These are phyloP conservation scores for Myiagra hebetior DNA, from an alignment of 2,113 vertebrate genomes.

Conservation along the genomic window DNA sequence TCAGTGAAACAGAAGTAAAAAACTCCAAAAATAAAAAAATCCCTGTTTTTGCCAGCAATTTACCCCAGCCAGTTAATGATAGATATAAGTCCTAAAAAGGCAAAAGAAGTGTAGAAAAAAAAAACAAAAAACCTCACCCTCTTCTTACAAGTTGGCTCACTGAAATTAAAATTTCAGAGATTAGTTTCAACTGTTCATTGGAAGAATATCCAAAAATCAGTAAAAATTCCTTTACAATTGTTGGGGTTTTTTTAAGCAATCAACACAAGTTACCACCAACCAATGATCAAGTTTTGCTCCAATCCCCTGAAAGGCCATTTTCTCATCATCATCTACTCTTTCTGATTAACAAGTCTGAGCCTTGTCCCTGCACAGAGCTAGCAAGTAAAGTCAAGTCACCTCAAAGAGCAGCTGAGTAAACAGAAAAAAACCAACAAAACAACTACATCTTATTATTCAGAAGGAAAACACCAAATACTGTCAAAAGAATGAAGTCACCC, in stretches of 20 bases:
- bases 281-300: neutral
- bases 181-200: neutral
- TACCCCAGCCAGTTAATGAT: neutral
- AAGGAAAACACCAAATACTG: neutral
- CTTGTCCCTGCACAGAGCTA: neutral
- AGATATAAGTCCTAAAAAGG: neutral
- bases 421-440: neutral
- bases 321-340: neutral
- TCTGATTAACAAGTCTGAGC: neutral
- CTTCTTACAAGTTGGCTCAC: neutral
- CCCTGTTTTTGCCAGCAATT: neutral
- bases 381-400: neutral
- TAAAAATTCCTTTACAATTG: neutral
- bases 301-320: neutral
- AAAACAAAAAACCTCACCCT: rapidly evolving
- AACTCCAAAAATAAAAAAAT: rapidly evolving
- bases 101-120: neutral
- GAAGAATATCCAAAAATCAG: neutral
- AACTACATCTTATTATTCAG: neutral
- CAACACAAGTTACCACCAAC: neutral
- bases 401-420: neutral
- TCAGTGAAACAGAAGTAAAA: neutral
- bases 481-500: neutral
- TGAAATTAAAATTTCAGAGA: neutral
- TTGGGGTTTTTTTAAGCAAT: neutral